A percentile compares a stretch with the other conserved stretches of the same genome.
phyloP scores from a whole-genome alignment of 2,113 vertebrate species.

The Rhynchomys soricoides region DNA sequence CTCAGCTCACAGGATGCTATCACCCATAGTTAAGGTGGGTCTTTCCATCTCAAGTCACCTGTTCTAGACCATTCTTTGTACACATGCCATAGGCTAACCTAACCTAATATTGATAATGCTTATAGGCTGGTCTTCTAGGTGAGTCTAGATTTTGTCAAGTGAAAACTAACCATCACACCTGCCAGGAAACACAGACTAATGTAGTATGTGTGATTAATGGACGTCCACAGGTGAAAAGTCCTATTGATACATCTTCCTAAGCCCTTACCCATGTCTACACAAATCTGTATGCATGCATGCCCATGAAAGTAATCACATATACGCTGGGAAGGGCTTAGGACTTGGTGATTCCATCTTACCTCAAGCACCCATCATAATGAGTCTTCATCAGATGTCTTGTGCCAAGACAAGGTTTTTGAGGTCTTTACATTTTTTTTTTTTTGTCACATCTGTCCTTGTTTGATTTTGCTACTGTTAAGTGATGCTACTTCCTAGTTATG shows the following conservation, averaged over 20 bases:
- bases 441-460: neutral
- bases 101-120: neutral
- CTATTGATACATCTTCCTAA: neutral
- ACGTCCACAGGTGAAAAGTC: neutral
- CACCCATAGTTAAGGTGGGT: neutral
- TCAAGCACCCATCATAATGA: neutral
- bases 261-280: fast-evolving
- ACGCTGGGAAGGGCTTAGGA: neutral
- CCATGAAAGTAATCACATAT: no score
- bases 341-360: neutral
- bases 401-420: neutral
- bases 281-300: neutral
- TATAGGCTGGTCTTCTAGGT: neutral
- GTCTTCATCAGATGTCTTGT: neutral
- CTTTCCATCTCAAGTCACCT: neutral
- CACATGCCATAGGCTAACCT: neutral
- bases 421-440: neutral
- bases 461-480: neutral
- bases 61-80: neutral
- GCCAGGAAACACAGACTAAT: neutral
- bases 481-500: neutral
- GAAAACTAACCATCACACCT: neutral
- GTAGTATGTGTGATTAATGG: neutral
- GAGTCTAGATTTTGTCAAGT: neutral
- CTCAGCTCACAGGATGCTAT: neutral